Conservation (phyloP, 1,140 invertebrate genomes). For the Gonioctena quinquepunctata region DNA sequence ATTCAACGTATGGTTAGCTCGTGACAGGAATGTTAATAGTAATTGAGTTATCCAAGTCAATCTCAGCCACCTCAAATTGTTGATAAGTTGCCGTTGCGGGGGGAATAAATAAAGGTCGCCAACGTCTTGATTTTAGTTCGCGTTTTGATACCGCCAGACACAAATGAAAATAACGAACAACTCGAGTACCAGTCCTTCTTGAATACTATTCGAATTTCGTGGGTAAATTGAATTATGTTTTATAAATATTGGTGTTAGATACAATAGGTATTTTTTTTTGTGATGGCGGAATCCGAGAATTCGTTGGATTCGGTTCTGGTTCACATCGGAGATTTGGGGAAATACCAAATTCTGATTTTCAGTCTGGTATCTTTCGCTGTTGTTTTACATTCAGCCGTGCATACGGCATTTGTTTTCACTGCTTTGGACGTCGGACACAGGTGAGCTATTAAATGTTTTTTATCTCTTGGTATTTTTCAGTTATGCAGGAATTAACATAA, state of each 20-base stretch:
- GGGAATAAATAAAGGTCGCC: background rate
- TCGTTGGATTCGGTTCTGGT: conserved; percentile 50
- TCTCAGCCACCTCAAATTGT: background rate
- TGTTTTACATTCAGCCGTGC: conserved; percentile 61
- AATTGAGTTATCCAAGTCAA: too few relatives aligned
- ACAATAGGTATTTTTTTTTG: too few relatives aligned
- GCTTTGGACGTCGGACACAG: conserved; percentile 61
- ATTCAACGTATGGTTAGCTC: too few relatives aligned
- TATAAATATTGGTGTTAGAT: too few relatives aligned
- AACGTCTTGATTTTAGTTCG: background rate
- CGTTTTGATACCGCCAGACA: background rate
- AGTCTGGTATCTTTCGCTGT: conserved; percentile 61
- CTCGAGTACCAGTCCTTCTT: too few relatives aligned
- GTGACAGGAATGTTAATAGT: too few relatives aligned
- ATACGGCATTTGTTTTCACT: conserved; percentile 68
- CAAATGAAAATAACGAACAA: background rate
- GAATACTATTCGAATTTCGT: too few relatives aligned
- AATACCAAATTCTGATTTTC: conserved; percentile 59
- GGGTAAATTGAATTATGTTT: too few relatives aligned
- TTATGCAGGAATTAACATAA: too few relatives aligned
- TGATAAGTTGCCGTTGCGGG: background rate
- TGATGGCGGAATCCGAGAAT: conserved; percentile 8
- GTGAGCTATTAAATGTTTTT: too few relatives aligned
- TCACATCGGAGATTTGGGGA: conserved; percentile 59
- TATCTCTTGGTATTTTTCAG: too few relatives aligned